A percentile compares a stretch with the other conserved stretches of the same genome.
Conservation (phyloP, 2,113 vertebrate genomes). For the Odontesthes bonariensis region DNA sequence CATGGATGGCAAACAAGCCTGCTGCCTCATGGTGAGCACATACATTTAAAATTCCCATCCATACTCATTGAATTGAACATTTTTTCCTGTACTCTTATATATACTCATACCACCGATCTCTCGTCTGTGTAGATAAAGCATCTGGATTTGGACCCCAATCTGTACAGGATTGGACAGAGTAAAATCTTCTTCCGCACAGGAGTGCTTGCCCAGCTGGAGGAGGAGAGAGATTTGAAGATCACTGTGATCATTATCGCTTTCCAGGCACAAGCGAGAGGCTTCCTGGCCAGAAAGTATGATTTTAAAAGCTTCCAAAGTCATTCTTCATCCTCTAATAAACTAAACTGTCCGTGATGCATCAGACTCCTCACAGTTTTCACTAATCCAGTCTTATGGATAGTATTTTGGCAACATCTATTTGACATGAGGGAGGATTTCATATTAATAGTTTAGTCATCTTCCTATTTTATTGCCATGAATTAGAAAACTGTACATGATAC, state of each 20-base stretch:
- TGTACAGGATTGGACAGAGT: slow-evolving; percentile 96
- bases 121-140: slow-evolving; percentile 88
- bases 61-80: neutral
- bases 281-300: slow-evolving; percentile 93
- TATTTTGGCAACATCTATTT: neutral
- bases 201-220: slow-evolving; percentile 95
- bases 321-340: neutral
- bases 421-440: neutral
- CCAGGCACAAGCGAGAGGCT: slow-evolving; percentile 92
- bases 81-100: neutral
- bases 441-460: neutral
- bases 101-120: slow-evolving; percentile 2
- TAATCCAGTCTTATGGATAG: neutral
- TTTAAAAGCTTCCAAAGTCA: neutral
- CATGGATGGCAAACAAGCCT: slow-evolving; percentile 99
- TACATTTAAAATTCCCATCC: neutral
- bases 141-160: slow-evolving; percentile 95
- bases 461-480: neutral
- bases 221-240: slow-evolving; percentile 96
- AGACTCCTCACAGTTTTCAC: neutral
- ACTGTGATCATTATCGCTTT: slow-evolving; percentile 96
- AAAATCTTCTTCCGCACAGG: slow-evolving; percentile 98
- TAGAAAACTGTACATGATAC: neutral
- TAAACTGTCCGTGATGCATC: neutral
- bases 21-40: slow-evolving; percentile 91